Percentiles rank a stretch among this genome's conserved stretches.
Evolutionary conservation across 2,113 vertebrate genomes (phyloP).

Genomic region (Xenopus tropicalis): UCB_Xtro_10.0 CM004444.2:38271001-38271500

Average conservation of each 20-base stretch:
- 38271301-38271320: neutral
- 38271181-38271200: no score
- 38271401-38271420: conserved; percentile 12
- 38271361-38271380: neutral
- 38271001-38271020: no score
- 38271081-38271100: no score
- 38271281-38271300: neutral
- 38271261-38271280: neutral
- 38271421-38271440: conserved; percentile 12
- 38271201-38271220: neutral
- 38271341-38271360: neutral
- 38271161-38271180: no score
- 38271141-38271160: no score
- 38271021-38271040: no score
- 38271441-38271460: neutral
- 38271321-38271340: conserved; percentile 20
- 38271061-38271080: no score
- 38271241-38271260: neutral
- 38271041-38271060: no score
- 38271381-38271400: neutral
- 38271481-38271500: no score
- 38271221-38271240: neutral
- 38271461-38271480: no score
- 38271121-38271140: no score
- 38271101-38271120: no score